Evolutionary conservation across 2,888 invertebrate species (phyloP).

Genomic region (Meta bourneti): DNA sequence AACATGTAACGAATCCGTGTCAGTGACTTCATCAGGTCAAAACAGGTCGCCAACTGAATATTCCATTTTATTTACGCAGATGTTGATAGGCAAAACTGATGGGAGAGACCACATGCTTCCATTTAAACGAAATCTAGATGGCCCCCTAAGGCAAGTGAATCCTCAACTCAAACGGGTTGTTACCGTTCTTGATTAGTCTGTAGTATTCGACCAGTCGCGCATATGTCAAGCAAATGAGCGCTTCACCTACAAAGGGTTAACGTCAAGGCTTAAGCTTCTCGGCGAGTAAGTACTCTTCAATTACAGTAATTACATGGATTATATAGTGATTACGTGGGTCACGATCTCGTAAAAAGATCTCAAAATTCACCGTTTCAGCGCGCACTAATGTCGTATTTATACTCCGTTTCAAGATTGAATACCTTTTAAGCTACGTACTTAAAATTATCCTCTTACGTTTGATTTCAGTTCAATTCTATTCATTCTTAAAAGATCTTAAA

Average conservation of each 20-base stretch:
- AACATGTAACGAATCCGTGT: slow-evolving; percentile 62
- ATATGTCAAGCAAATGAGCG: slow-evolving; percentile 1
- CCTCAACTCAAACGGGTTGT: slow-evolving; percentile 58
- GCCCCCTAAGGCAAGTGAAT: slow-evolving; percentile 15
- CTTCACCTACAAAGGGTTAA: slow-evolving; percentile 30
- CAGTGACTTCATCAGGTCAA: slow-evolving; percentile 51
- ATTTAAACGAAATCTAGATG: slow-evolving; percentile 42
- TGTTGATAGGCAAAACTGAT: slow-evolving; percentile 10
- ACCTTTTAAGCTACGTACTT: no score
- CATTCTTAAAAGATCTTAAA: no score
- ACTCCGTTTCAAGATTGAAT: neutral
- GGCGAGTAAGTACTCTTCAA: slow-evolving; percentile 38
- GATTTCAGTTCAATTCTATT: no score
- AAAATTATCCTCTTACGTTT: no score
- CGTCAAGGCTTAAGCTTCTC: neutral
- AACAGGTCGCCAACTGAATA: slow-evolving; percentile 58
- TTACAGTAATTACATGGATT: neutral
- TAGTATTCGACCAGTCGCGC: slow-evolving; percentile 5
- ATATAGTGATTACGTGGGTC: neutral
- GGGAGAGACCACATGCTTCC: slow-evolving; percentile 14
- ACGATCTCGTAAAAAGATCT: neutral
- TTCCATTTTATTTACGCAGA: slow-evolving; percentile 60
- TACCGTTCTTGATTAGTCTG: slow-evolving; percentile 21
- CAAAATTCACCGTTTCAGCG: neutral
- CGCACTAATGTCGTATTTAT: neutral